A percentile compares a stretch with the other conserved stretches of the same genome.
Evolutionary conservation across 2,113 vertebrate genomes (phyloP).

Genomic region (Ciconia boyciana): DNA sequence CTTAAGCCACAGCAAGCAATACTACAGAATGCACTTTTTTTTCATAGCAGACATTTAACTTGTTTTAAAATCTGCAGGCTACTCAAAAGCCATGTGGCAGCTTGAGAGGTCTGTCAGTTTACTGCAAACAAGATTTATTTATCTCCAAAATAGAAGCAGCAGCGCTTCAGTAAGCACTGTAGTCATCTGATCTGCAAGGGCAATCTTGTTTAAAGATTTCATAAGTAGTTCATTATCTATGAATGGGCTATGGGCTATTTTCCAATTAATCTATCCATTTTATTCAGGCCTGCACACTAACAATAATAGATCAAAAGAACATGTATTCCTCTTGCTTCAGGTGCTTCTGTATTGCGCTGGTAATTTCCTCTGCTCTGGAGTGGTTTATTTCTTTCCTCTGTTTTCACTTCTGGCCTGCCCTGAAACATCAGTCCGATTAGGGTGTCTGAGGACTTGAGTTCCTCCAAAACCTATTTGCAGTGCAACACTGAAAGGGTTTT

Average conservation of each 20-base stretch:
- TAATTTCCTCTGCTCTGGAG: not conserved
- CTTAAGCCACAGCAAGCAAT: slow-evolving; percentile 18
- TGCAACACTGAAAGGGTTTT: not conserved
- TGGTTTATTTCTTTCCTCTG: not conserved
- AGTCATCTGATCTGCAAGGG: not conserved
- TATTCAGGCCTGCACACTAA: not conserved
- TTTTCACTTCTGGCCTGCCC: not conserved
- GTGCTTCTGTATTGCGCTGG: not conserved
- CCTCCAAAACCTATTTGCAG: not conserved
- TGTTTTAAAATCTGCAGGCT: not conserved
- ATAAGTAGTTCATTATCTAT: not conserved
- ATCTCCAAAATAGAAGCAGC: not conserved
- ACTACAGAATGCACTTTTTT: not conserved
- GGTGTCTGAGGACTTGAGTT: not conserved
- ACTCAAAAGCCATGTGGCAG: not conserved
- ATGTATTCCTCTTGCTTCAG: not conserved
- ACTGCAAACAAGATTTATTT: not conserved
- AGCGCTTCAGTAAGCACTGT: not conserved
- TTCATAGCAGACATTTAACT: slow-evolving; percentile 7
- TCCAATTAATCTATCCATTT: slow-evolving; percentile 21
- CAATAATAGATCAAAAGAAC: slow-evolving; percentile 31
- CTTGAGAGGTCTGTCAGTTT: slow-evolving; percentile 10
- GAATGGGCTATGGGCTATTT: not conserved
- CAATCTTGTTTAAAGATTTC: not conserved
- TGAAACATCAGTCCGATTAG: not conserved